These are phyloP conservation scores for Empis livida DNA, from an alignment of 2,888 invertebrate species.

Conservation along the genomic window DNA sequence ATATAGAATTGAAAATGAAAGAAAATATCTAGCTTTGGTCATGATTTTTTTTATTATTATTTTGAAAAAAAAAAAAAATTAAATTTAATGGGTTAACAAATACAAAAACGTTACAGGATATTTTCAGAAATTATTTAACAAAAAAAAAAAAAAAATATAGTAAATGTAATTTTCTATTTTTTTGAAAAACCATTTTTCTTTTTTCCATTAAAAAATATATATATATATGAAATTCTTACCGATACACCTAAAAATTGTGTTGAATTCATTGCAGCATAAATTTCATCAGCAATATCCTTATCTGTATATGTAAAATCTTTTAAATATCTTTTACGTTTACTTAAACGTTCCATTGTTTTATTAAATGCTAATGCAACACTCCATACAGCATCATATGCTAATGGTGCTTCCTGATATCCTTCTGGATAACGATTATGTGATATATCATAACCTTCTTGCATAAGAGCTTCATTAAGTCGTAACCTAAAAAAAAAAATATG, in stretches of 20 bases:
- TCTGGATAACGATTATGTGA: constrained; percentile 78
- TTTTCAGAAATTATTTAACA: too few species aligned
- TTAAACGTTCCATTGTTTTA: constrained; percentile 84
- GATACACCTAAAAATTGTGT: constrained; percentile 96
- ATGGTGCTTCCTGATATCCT: constrained; percentile 94
- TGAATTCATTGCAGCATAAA: constrained; percentile 96
- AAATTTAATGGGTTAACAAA: too few species aligned
- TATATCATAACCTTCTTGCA: constrained; percentile 71
- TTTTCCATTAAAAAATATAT: too few species aligned
- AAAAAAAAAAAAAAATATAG: too few species aligned
- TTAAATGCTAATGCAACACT: constrained; percentile 95
- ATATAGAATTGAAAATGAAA: too few species aligned
- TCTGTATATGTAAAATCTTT: constrained; percentile 95
- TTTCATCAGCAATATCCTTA: constrained; percentile 86
- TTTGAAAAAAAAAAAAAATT: too few species aligned
- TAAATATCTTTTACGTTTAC: constrained; percentile 61
- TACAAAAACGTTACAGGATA: too few species aligned
- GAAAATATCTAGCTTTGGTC: too few species aligned
- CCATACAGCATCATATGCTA: constrained; percentile 99
- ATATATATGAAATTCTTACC: constrained; percentile 52
- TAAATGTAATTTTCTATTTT: too few species aligned
- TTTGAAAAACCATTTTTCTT: too few species aligned
- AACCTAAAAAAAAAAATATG: constrained; percentile 43
- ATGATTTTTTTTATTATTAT: too few species aligned
- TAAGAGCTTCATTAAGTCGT: constrained; percentile 68